phyloP scores from a whole-genome alignment of 1,140 invertebrate species.

The Drosophila littoralis region DNA sequence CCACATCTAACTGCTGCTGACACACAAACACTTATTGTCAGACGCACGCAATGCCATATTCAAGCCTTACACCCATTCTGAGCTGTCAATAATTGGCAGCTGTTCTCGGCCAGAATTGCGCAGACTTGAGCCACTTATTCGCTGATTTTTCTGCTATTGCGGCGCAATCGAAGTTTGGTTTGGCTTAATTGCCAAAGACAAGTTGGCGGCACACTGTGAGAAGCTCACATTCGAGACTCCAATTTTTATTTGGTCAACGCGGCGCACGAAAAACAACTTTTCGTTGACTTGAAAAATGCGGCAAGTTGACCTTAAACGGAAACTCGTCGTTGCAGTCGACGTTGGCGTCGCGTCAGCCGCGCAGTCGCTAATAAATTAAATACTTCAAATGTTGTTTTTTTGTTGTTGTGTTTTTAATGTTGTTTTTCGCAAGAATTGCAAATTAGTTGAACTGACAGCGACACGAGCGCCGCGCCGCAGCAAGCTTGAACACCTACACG shows the following conservation, averaged over 20 bases:
- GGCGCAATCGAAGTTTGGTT: conserved; percentile 14
- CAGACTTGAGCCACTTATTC: conserved; percentile 30
- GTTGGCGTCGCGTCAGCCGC: conserved; percentile 16
- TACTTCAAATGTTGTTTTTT: conserved; percentile 61
- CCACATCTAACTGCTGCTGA: conserved; percentile 19
- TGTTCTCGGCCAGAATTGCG: conserved; percentile 38
- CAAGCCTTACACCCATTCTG: conserved; percentile 27
- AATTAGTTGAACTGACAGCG: conserved; percentile 66
- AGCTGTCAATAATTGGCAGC: conserved; percentile 65
- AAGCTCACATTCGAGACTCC: conserved; percentile 9
- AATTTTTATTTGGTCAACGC: conserved; percentile 62
- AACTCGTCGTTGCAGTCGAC: conserved; percentile 62
- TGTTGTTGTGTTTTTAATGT: conserved; percentile 14
- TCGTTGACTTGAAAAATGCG: conserved; percentile 71
- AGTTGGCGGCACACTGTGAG: conserved; percentile 6
- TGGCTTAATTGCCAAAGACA: conserved; percentile 50
- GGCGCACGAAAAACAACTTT: conserved; percentile 72
- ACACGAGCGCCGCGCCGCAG: conserved; percentile 20
- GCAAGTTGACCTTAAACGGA: conserved; percentile 79
- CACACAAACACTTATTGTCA: conserved; percentile 31
- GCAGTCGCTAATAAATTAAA: conserved; percentile 64
- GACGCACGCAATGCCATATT: conserved; percentile 14
- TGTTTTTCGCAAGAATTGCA: conserved; percentile 79
- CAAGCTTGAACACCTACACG: conserved; percentile 64
- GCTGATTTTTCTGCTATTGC: conserved; percentile 3